phyloP scores from a whole-genome alignment of 2,888 invertebrate genomes.

The Orthosia cruda region DNA sequence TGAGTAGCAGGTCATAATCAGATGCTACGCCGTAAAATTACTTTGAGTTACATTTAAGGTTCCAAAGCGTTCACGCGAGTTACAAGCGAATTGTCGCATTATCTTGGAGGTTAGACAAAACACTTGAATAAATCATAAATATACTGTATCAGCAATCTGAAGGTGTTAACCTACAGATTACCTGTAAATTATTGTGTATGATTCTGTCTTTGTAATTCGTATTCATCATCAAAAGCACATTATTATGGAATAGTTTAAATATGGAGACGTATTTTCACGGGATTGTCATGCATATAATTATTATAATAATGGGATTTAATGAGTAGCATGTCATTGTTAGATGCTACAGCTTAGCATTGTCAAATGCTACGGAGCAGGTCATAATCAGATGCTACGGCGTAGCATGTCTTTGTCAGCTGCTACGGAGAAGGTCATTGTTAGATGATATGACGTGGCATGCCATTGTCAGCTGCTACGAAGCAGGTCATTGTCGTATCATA shows the following conservation, averaged over 20 bases:
- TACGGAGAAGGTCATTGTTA: not conserved
- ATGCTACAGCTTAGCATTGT: not conserved
- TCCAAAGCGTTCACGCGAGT: conserved; percentile 9
- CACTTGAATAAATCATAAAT: conserved; percentile 19
- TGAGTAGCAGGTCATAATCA: not conserved
- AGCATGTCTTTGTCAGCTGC: not conserved
- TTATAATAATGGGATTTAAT: not conserved
- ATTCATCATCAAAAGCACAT: not conserved
- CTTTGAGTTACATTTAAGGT: conserved; percentile 37
- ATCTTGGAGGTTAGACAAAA: conserved; percentile 19
- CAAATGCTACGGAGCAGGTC: too few species aligned
- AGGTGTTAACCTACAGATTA: conserved; percentile 5
- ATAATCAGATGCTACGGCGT: not conserved
- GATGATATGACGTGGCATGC: not conserved
- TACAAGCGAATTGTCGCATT: conserved; percentile 5
- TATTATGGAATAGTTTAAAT: not conserved
- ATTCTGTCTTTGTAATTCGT: conserved; percentile 4
- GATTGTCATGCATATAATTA: conserved; percentile 1
- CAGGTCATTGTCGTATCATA: too few species aligned
- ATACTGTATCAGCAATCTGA: conserved; percentile 31
- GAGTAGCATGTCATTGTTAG: not conserved
- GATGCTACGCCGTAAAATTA: not conserved
- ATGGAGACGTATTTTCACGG: conserved; percentile 1
- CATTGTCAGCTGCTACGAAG: too few species aligned
- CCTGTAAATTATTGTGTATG: conserved; percentile 35